Evolutionary conservation across 2,113 vertebrate genomes (phyloP).

Genomic region (Macaca fascicularis): T2T-MFA8v1.1 NC_088384.1:23578501-23579000

Average conservation of each 20-base stretch:
- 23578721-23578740: not conserved
- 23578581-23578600: conserved; percentile 36
- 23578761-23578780: not conserved
- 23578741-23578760: not conserved
- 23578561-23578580: not conserved
- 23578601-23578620: not conserved
- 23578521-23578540: not conserved
- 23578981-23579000: not conserved
- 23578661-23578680: not conserved
- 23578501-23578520: not conserved
- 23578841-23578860: not conserved
- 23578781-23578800: not conserved
- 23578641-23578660: conserved; percentile 5
- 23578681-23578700: not conserved
- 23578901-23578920: not conserved
- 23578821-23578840: not conserved
- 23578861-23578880: not conserved
- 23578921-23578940: not conserved
- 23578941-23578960: not conserved
- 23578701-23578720: not conserved
- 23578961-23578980: not conserved
- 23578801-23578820: not conserved
- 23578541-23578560: not conserved
- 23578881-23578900: not conserved
- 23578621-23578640: not conserved